Evolutionary conservation across 2,888 invertebrate species (phyloP), one percentile per base, ranked within the genome.

Genomic region (Chaetogeoica ovagalla): DNA sequence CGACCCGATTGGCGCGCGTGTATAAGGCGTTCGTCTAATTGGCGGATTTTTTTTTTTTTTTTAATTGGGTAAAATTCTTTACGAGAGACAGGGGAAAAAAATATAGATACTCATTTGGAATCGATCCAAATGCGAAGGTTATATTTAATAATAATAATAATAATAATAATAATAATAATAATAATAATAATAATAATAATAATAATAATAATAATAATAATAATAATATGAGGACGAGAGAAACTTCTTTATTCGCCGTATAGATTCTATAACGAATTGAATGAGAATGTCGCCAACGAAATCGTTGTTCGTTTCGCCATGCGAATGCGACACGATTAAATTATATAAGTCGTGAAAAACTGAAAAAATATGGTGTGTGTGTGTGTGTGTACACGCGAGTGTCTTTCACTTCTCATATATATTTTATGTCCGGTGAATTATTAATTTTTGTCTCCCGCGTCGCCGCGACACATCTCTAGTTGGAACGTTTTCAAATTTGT

Each of bases 41-140:
- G 77, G 70, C 48, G 55, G 62, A 69, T 70, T 70, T n/a, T n/a
- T n/a, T n/a, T n/a, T n/a, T n/a, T n/a, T n/a, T n/a, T n/a, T n/a
- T 77, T 77, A 77, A 77, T 79, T 79, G 79, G 79, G 39, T 70
- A 57, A 79, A 79, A 79, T 79, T 79, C 79, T 71, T 79, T 55
- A 43, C 43, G 39, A 0, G 30, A 30, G 4, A 30, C 2, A 4
- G 30, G 30, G 30, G 30, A 48, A 43, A 11, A 37, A n/a, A 68
- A 66, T 55, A 79, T 30, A 30, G 30, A 43, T 71, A 63, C 57
- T 43, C 30, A 65, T 63, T 71, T 79, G 79, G 71, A 70, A 30
- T 70, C 23, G 57, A 70, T 79, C 79, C 77, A 77, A 69, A 77
- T 62, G 37, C 30, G 60, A 68, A 62, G 79, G 63, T 71, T 71